These are phyloP conservation scores for Trichopoda pennipes DNA, from an alignment of 2,888 invertebrate species.

Conservation along the genomic window DNA sequence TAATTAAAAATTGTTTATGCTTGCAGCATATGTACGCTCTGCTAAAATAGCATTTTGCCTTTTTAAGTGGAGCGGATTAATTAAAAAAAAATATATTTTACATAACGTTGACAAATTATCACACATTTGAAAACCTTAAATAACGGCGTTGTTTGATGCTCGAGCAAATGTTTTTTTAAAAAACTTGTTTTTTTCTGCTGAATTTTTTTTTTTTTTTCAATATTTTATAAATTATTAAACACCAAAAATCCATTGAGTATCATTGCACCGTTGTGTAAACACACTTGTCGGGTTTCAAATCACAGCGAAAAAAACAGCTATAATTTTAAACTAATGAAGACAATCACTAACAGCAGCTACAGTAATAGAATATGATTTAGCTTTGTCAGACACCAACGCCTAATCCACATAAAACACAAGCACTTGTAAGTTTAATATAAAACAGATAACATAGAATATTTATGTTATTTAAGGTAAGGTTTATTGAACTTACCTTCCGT, in stretches of 20 bases:
- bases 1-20: no score
- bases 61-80: no score
- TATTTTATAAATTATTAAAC: conserved; percentile 16
- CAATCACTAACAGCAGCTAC: conserved; percentile 16
- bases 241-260: conserved; percentile 9
- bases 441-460: not conserved
- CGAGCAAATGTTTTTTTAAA: not conserved
- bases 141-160: not conserved
- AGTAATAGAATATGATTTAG: conserved; percentile 27
- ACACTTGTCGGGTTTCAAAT: conserved; percentile 76
- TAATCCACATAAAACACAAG: not conserved
- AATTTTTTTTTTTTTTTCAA: not conserved
- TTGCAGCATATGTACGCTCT: no score
- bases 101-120: no score
- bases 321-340: conserved; percentile 37
- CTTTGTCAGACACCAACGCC: conserved; percentile 18
- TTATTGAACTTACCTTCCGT: conserved; percentile 65
- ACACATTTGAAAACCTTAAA: not conserved
- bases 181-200: not conserved
- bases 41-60: no score
- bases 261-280: conserved; percentile 62
- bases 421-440: not conserved
- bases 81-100: no score
- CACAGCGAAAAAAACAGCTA: conserved; percentile 55
- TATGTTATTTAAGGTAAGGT: conserved; percentile 40